These are phyloP conservation scores for Mesorhabditis sp. DNA, from an alignment of 2,888 invertebrate species.

Conservation along the genomic window DNA sequence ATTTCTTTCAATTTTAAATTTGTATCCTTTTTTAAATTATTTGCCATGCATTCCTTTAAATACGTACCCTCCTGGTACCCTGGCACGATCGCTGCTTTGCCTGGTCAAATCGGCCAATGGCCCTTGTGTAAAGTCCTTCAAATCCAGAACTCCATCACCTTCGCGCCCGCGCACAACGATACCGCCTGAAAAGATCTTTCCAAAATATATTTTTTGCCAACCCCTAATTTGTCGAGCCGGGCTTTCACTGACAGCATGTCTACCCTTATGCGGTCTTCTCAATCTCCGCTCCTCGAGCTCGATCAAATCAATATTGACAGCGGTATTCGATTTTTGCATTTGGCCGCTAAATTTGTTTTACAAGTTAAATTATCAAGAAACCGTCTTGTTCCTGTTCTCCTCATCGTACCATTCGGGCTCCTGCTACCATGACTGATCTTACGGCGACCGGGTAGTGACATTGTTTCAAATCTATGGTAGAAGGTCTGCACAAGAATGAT, in stretches of 20 bases:
- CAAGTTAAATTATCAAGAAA: constrained; percentile 9
- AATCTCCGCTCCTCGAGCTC: constrained; percentile 26
- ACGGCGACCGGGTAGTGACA: constrained; percentile 48
- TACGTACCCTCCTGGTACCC: background rate
- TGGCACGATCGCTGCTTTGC: constrained; percentile 5
- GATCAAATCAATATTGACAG: constrained; percentile 39
- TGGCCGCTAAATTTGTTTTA: constrained; percentile 24
- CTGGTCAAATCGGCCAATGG: background rate
- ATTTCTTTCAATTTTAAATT: background rate
- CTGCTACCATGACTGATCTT: constrained; percentile 32
- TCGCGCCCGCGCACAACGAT: background rate
- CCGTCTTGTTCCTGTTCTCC: constrained; percentile 29
- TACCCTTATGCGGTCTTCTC: constrained; percentile 24
- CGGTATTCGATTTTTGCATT: constrained; percentile 41
- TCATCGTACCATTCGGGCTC: constrained; percentile 42
- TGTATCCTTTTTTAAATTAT: background rate
- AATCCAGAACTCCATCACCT: constrained; percentile 2
- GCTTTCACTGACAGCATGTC: constrained; percentile 35
- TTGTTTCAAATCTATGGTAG: constrained; percentile 36
- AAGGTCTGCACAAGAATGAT: no score
- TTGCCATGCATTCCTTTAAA: background rate
- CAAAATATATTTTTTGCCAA: constrained; percentile 4
- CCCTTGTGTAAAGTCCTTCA: constrained; percentile 1
- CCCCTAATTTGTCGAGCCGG: constrained; percentile 40
- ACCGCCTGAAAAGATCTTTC: background rate